A percentile compares a stretch with the other conserved stretches of the same genome.
Evolutionary conservation across 2,888 invertebrate species (phyloP).

Genomic region (Drosophila borealis): DNA sequence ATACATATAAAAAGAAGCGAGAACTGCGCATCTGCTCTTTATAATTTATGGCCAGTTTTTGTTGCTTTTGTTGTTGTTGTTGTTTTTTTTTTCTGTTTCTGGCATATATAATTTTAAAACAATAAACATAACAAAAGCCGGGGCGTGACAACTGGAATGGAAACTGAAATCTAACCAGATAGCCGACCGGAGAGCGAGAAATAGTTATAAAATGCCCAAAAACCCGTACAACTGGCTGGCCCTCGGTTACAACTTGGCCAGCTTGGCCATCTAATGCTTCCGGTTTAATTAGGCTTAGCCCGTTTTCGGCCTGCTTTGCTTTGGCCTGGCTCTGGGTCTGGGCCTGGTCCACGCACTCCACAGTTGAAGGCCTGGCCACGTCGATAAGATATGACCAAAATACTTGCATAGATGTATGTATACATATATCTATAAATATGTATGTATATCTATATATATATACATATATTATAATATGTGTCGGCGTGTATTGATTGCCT

Average conservation of each 20-base stretch:
- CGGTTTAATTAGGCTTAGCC: slow-evolving; percentile 71
- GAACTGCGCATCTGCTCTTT: slow-evolving; percentile 62
- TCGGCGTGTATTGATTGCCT: slow-evolving; percentile 67
- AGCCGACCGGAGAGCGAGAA: neutral
- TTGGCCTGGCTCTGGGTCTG: slow-evolving; percentile 1
- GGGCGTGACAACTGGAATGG: slow-evolving; percentile 67
- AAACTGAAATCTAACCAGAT: slow-evolving; percentile 31
- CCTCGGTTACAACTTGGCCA: slow-evolving; percentile 56
- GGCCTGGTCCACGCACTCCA: slow-evolving; percentile 31
- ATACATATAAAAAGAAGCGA: slow-evolving; percentile 17
- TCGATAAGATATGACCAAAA: slow-evolving; percentile 53
- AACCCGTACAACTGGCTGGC: slow-evolving; percentile 44
- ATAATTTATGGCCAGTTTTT: slow-evolving; percentile 53
- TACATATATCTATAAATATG: neutral
- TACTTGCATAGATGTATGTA: neutral
- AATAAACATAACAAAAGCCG: slow-evolving; percentile 66
- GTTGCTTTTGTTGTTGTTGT: slow-evolving; percentile 25
- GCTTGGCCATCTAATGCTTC: slow-evolving; percentile 72
- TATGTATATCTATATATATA: slow-evolving; percentile 1
- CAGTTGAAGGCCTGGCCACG: slow-evolving; percentile 50
- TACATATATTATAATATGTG: slow-evolving; percentile 10
- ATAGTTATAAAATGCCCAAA: neutral
- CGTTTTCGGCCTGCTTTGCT: slow-evolving; percentile 13
- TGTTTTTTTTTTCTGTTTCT: slow-evolving; percentile 29
- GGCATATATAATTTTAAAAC: slow-evolving; percentile 66